Percentiles rank a stretch among this genome's conserved stretches.
These are phyloP conservation scores for Omphaloscelis lunosa DNA, from an alignment of 2,888 invertebrate genomes.

Conservation along the genomic window DNA sequence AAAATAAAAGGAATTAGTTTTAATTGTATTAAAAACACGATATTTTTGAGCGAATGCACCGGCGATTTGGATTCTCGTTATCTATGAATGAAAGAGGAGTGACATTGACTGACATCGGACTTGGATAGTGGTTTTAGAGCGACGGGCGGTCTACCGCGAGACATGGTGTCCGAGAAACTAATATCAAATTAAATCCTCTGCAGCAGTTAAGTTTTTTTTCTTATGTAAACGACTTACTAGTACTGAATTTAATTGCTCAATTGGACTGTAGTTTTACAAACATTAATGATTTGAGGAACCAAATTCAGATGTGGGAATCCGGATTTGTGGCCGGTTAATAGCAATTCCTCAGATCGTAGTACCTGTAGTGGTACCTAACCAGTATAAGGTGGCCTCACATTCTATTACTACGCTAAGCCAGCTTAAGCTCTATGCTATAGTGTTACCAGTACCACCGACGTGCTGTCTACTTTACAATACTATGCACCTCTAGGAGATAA, in stretches of 20 bases:
- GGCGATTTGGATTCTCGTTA: slow-evolving; percentile 74
- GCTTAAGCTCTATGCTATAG: too few relatives aligned
- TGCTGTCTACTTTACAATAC: too few relatives aligned
- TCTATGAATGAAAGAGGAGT: slow-evolving; percentile 73
- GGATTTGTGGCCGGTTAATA: not conserved
- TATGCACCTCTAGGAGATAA: not conserved
- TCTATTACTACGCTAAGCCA: too few relatives aligned
- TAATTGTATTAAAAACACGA: slow-evolving; percentile 32
- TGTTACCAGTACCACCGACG: too few relatives aligned
- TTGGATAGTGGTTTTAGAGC: slow-evolving; percentile 60
- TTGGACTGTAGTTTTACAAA: slow-evolving; percentile 4
- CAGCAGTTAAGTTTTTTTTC: slow-evolving; percentile 24
- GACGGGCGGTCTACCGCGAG: slow-evolving; percentile 66
- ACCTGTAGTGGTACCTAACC: too few relatives aligned
- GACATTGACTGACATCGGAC: slow-evolving; percentile 83
- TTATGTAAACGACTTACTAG: slow-evolving; percentile 2
- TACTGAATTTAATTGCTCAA: slow-evolving; percentile 24
- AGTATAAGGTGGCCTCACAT: too few relatives aligned
- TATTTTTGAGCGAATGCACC: slow-evolving; percentile 65
- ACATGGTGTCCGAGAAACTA: slow-evolving; percentile 48
- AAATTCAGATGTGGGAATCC: not conserved
- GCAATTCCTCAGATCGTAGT: too few relatives aligned
- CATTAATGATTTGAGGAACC: not conserved
- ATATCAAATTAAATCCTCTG: slow-evolving; percentile 48
- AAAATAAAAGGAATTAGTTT: slow-evolving; percentile 24